Conservation (phyloP, 2,888 invertebrate genomes). For the Sphinx pinastri region DNA sequence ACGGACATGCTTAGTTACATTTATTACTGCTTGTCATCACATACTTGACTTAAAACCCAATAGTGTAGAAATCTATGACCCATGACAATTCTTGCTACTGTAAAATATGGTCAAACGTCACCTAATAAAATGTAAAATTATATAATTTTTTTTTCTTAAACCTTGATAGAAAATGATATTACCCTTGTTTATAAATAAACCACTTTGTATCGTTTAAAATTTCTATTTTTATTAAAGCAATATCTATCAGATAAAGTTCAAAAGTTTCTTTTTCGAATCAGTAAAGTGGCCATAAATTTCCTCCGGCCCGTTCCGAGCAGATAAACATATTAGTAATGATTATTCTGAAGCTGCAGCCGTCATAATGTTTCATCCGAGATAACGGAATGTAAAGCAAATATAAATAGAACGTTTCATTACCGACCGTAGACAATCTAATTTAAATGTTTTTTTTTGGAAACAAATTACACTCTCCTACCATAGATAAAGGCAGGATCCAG, state of each 20-base stretch:
- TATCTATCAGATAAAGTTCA: constrained; percentile 26
- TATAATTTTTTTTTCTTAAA: no score
- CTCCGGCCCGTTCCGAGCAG: constrained; percentile 42
- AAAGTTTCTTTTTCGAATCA: constrained; percentile 25
- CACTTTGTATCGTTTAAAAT: constrained; percentile 23
- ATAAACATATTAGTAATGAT: constrained; percentile 71
- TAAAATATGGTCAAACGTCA: no score
- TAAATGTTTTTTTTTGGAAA: constrained; percentile 10
- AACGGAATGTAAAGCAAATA: constrained; percentile 30
- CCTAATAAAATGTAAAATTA: no score
- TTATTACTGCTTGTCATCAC: no score
- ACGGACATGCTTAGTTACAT: no score
- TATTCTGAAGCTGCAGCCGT: constrained; percentile 40
- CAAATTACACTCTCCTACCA: neutral
- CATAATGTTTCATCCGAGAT: constrained; percentile 45
- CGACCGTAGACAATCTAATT: constrained; percentile 22
- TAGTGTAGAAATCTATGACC: no score
- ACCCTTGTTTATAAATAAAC: constrained; percentile 6
- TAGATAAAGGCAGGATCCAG: neutral
- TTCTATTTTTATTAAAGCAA: constrained; percentile 22
- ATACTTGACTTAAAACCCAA: no score
- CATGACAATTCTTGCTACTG: no score
- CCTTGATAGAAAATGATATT: constrained; percentile 4
- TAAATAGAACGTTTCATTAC: constrained; percentile 24
- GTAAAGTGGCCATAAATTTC: constrained; percentile 28